Conservation (phyloP, 2,113 vertebrate species). For the Hylia prasina region DNA sequence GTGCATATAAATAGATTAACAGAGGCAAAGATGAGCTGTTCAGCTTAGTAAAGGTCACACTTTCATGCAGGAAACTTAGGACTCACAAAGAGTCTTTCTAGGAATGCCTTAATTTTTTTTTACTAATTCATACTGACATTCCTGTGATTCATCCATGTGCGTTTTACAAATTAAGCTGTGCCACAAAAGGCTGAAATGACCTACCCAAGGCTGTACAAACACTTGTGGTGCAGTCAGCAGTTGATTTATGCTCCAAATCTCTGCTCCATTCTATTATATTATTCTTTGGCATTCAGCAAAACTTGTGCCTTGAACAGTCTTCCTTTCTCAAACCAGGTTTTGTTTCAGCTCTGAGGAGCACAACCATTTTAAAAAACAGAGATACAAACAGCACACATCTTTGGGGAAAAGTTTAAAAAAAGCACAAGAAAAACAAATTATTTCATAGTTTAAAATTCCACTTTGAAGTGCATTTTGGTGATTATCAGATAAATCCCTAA, state of each 20-base stretch:
- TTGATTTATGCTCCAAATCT: not conserved
- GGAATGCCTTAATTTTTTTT: not conserved
- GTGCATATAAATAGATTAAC: not conserved
- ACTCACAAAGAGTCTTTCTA: not conserved
- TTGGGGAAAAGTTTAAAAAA: constrained; percentile 17
- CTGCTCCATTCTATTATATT: not conserved
- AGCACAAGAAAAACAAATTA: constrained; percentile 58
- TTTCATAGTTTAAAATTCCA: constrained; percentile 57
- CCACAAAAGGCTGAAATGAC: not conserved
- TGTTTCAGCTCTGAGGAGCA: not conserved
- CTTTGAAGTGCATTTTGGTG: constrained; percentile 55
- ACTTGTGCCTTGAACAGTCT: not conserved
- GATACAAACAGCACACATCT: not conserved
- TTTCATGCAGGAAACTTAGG: not conserved
- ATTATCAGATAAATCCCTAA: constrained; percentile 62
- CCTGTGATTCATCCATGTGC: not conserved
- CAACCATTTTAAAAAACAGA: not conserved
- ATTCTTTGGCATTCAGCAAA: not conserved
- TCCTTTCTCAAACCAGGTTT: not conserved
- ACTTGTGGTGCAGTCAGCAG: not conserved
- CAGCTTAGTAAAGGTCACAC: not conserved
- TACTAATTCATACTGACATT: not conserved
- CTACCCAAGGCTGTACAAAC: not conserved
- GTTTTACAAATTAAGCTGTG: not conserved
- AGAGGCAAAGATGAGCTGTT: not conserved